A percentile compares a stretch with the other conserved stretches of the same genome.
Evolutionary conservation across 2,113 vertebrate genomes (phyloP).

Genomic region (Psammodynastes pulverulentus): DNA sequence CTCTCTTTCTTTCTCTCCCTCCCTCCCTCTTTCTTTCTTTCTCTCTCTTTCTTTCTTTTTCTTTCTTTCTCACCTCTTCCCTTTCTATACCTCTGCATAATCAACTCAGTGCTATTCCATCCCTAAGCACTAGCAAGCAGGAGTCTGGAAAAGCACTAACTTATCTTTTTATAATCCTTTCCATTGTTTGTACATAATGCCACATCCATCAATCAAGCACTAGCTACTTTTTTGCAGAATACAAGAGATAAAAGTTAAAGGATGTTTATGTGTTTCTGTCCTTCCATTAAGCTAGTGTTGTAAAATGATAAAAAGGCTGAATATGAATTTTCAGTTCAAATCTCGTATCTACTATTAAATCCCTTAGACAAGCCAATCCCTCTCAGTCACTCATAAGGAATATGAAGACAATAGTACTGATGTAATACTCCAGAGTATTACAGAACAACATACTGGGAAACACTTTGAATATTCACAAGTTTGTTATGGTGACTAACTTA

Average conservation of each 20-base stretch:
- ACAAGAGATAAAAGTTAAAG: not conserved
- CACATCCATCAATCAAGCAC: not conserved
- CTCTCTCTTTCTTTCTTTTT: rapidly evolving
- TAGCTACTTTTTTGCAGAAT: not conserved
- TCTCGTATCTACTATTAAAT: not conserved
- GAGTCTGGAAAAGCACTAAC: not conserved
- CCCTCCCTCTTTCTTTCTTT: too few relatives aligned
- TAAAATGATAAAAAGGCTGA: not conserved
- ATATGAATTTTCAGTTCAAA: not conserved
- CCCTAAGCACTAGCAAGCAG: not conserved
- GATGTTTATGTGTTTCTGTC: not conserved
- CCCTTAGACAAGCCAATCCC: not conserved
- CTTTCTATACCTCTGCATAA: not conserved
- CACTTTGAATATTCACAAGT: not conserved
- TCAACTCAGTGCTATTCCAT: not conserved
- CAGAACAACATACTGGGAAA: not conserved
- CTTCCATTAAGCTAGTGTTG: not conserved
- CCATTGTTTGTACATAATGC: not conserved
- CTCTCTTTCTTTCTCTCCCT: too few relatives aligned
- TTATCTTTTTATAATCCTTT: not conserved
- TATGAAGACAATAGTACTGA: not conserved
- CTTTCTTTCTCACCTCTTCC: too few relatives aligned
- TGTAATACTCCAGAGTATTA: not conserved
- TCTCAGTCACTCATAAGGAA: not conserved
- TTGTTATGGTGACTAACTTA: not conserved